Percentiles rank a stretch among this genome's conserved stretches.
Evolutionary conservation across 2,797 vertebrate genomes (phyloP).

Genomic region (Triplophysa yarkandensis): DNA sequence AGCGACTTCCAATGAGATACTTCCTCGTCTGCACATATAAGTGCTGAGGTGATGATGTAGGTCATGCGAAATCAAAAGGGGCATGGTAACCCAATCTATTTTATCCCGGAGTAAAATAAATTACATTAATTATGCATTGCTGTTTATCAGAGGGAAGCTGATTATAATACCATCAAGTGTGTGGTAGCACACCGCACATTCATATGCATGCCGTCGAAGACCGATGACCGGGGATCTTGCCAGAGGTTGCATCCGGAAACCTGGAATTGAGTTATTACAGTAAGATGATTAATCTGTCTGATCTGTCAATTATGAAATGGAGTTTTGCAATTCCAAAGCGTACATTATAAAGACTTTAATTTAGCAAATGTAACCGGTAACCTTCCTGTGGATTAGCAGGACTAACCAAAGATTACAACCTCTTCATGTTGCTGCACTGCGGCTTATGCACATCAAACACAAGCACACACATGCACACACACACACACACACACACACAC

Average conservation of each 20-base stretch:
- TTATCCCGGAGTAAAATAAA: conserved; percentile 49
- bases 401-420: conserved; percentile 47
- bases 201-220: conserved; percentile 25
- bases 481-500: conserved; percentile 32
- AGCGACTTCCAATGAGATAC: conserved; percentile 47
- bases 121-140: conserved; percentile 59
- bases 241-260: conserved; percentile 21
- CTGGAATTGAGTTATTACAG: conserved; percentile 22
- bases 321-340: conserved; percentile 42
- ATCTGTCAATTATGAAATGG: conserved; percentile 57
- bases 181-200: conserved; percentile 9
- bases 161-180: conserved; percentile 31
- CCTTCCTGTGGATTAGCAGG: conserved; percentile 56
- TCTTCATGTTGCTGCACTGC: conserved; percentile 37
- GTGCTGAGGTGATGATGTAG: conserved; percentile 42
- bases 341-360: conserved; percentile 51
- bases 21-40: conserved; percentile 38
- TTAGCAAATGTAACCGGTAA: conserved; percentile 43
- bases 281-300: conserved; percentile 48
- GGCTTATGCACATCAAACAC: conserved; percentile 49
- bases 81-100: conserved; percentile 44
- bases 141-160: conserved; percentile 47
- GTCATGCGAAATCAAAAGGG: conserved; percentile 50
- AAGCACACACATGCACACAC: neutral
- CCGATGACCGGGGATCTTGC: conserved; percentile 23